These are phyloP conservation scores for Brassicogethes aeneus DNA, from an alignment of 2,888 invertebrate genomes.

Conservation along the genomic window DNA sequence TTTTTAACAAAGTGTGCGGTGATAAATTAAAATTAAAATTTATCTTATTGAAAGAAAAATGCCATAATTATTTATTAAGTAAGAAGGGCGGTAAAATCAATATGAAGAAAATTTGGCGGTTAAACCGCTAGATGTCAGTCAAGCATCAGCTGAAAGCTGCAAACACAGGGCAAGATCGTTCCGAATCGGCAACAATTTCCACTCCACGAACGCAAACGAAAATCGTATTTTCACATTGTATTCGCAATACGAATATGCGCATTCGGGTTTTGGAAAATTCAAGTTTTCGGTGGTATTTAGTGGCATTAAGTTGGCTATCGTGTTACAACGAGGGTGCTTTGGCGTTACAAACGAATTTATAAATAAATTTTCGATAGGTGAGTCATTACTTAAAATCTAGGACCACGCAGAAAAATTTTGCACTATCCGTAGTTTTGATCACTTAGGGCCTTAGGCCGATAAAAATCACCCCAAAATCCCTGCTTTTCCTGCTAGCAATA, in stretches of 20 bases:
- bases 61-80: too few relatives aligned
- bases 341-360: conserved; percentile 30
- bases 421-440: too few relatives aligned
- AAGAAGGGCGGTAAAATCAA: conserved; percentile 40
- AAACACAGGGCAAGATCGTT: conserved; percentile 23
- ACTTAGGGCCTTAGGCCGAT: not conserved
- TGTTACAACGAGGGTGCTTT: conserved; percentile 40
- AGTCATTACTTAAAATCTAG: conserved; percentile 21
- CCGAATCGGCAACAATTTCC: conserved; percentile 11
- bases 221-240: conserved; percentile 14
- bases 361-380: conserved; percentile 22
- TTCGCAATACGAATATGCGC: conserved; percentile 33
- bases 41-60: too few relatives aligned
- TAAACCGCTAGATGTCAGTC: conserved; percentile 21
- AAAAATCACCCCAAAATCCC: not conserved
- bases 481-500: not conserved
- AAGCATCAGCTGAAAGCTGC: conserved; percentile 8
- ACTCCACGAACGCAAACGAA: conserved; percentile 18
- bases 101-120: conserved; percentile 18
- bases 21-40: too few relatives aligned
- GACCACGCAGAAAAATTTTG: too few relatives aligned
- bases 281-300: conserved; percentile 40
- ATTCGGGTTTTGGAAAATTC: conserved; percentile 31
- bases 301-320: conserved; percentile 42
- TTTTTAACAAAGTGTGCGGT: too few relatives aligned